Percentiles rank a stretch among this genome's conserved stretches.
Conservation (phyloP, 30 jellyfish, hydroid and myxozoan genomes). For the Hydractinia echinata region DNA sequence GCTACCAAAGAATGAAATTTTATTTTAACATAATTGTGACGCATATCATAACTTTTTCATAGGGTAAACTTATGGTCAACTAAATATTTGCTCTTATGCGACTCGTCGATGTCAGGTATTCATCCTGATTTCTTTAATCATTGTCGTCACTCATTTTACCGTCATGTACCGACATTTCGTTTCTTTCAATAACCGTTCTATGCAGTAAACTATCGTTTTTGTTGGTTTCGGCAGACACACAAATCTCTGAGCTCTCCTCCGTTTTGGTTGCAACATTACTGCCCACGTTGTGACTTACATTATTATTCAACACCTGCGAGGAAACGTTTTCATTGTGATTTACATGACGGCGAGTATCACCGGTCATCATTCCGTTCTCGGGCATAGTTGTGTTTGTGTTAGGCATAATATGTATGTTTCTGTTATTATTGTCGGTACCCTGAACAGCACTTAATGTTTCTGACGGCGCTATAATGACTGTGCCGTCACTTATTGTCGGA, state of each 20-base stretch:
- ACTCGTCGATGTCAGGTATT: no score
- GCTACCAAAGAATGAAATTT: no score
- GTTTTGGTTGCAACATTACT: neutral
- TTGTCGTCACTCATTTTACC: neutral
- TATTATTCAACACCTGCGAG: neutral
- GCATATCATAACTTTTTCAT: no score
- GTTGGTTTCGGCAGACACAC: neutral
- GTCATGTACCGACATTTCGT: neutral
- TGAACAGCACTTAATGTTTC: neutral
- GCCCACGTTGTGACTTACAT: neutral
- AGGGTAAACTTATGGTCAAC: no score
- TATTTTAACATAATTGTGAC: no score
- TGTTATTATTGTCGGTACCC: neutral
- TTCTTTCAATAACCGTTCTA: slow-evolving; percentile 2
- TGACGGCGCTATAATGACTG: slow-evolving; percentile 7
- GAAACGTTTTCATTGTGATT: slow-evolving; percentile 2
- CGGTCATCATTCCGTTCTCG: neutral
- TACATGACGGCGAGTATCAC: neutral
- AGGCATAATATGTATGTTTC: neutral
- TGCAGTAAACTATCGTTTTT: slow-evolving; percentile 1
- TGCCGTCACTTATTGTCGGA: slow-evolving; percentile 5
- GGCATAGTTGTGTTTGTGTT: neutral
- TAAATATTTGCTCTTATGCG: no score
- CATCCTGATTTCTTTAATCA: no score
- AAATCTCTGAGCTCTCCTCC: neutral